Evolutionary conservation across 2,888 invertebrate species (phyloP).

Genomic region (Eristalis arbustorum): DNA sequence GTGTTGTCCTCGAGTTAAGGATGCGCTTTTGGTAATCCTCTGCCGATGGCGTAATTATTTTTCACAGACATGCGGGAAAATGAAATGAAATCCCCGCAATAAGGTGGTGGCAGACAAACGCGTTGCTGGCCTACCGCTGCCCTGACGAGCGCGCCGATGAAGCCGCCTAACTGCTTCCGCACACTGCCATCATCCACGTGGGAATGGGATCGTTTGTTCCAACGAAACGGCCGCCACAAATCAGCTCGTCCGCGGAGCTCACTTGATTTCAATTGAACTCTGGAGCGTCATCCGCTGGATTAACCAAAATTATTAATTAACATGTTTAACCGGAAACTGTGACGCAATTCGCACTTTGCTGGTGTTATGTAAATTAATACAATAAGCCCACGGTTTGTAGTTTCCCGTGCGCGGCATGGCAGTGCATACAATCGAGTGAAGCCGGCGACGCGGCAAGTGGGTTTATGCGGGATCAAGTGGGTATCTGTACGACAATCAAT

Average conservation of each 20-base stretch:
- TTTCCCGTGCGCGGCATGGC: not conserved
- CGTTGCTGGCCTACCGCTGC: not conserved
- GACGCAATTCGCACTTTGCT: slow-evolving; percentile 42
- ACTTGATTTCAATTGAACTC: slow-evolving; percentile 34
- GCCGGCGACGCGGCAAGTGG: not conserved
- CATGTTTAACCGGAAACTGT: slow-evolving; percentile 35
- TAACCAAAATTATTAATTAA: slow-evolving; percentile 58
- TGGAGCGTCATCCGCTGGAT: slow-evolving; percentile 41
- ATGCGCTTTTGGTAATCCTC: slow-evolving; percentile 35
- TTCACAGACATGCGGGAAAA: slow-evolving; percentile 36
- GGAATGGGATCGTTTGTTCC: not conserved
- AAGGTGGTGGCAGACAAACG: slow-evolving; percentile 14
- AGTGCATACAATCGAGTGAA: not conserved
- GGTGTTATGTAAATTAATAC: slow-evolving; percentile 27
- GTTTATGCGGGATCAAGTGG: not conserved
- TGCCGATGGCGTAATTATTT: slow-evolving; percentile 41
- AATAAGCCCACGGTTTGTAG: slow-evolving; percentile 16
- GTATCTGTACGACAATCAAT: not conserved
- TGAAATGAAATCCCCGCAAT: slow-evolving; percentile 39
- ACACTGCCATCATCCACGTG: not conserved
- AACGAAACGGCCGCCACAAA: not conserved
- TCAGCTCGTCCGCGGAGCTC: not conserved
- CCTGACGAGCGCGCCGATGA: not conserved
- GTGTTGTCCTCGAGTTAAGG: slow-evolving; percentile 22
- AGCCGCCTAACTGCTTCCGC: not conserved